Conservation (phyloP, 2,797 vertebrate species). For the Diplodus sargus region DNA sequence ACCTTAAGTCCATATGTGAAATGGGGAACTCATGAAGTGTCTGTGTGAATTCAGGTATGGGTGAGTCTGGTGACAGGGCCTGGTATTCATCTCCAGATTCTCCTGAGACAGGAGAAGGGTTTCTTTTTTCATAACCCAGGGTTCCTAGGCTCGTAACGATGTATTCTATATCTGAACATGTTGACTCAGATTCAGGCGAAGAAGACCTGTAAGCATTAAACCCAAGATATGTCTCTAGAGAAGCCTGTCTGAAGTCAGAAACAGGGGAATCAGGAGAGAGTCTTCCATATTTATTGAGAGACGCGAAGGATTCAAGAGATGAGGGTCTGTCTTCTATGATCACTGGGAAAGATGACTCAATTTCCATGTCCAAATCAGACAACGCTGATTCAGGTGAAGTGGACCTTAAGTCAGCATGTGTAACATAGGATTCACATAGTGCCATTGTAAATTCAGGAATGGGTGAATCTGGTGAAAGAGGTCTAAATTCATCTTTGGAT, state of each 20-base stretch:
- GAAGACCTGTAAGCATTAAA: constrained; percentile 36
- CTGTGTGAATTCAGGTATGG: too few species aligned
- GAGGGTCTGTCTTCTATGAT: constrained; percentile 25
- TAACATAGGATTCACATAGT: background rate
- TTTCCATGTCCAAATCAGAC: constrained; percentile 49
- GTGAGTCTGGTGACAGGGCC: too few species aligned
- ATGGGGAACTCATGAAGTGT: too few species aligned
- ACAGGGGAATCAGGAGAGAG: constrained; percentile 67
- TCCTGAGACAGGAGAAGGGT: too few species aligned
- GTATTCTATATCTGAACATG: too few species aligned
- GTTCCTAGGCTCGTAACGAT: too few species aligned
- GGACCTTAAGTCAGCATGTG: constrained; percentile 44
- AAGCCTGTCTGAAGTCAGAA: constrained; percentile 52
- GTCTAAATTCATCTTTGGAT: constrained; percentile 35
- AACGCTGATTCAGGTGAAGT: constrained; percentile 56
- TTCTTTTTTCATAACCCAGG: too few species aligned
- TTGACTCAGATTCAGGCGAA: constrained; percentile 59
- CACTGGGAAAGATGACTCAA: constrained; percentile 11
- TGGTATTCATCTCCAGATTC: too few species aligned
- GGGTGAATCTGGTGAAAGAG: constrained; percentile 69
- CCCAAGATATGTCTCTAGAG: background rate
- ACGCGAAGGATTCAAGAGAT: constrained; percentile 50
- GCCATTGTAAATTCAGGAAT: constrained; percentile 44
- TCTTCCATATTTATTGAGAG: constrained; percentile 23
- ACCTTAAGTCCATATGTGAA: too few species aligned